Percentiles rank a stretch among this genome's conserved stretches.
Evolutionary conservation across 2,888 invertebrate species (phyloP).

Genomic region (Polydrusus cervinus): DNA sequence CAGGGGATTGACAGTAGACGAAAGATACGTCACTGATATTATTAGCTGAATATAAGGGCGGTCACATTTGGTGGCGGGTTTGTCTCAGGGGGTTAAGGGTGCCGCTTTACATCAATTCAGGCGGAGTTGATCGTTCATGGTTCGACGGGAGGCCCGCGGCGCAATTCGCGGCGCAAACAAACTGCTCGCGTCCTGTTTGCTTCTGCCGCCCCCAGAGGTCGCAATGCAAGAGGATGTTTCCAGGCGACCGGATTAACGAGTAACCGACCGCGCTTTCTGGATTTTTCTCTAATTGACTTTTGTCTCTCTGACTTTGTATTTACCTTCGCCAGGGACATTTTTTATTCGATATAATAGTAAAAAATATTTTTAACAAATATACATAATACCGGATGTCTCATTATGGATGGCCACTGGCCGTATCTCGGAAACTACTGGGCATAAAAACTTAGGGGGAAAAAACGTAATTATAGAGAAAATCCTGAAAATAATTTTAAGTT

Average conservation of each 20-base stretch:
- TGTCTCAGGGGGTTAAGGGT: slow-evolving; percentile 53
- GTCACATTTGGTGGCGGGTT: slow-evolving; percentile 56
- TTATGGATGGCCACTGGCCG: too few species aligned
- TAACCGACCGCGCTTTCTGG: slow-evolving; percentile 46
- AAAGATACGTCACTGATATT: slow-evolving; percentile 48
- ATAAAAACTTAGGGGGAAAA: too few species aligned
- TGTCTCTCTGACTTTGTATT: slow-evolving; percentile 47
- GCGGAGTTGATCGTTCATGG: slow-evolving; percentile 56
- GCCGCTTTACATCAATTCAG: slow-evolving; percentile 54
- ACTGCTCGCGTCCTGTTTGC: slow-evolving; percentile 60
- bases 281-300: slow-evolving; percentile 53
- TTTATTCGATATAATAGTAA: slow-evolving; percentile 16
- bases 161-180: slow-evolving; percentile 56
- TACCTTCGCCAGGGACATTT: slow-evolving; percentile 24
- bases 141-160: slow-evolving; percentile 49
- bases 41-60: slow-evolving; percentile 52
- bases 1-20: neutral
- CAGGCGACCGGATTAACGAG: slow-evolving; percentile 52
- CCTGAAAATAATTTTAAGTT: too few species aligned
- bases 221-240: slow-evolving; percentile 49
- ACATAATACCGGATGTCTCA: too few species aligned
- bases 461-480: too few species aligned
- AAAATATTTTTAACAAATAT: too few species aligned
- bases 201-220: slow-evolving; percentile 58
- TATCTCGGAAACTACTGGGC: too few species aligned